A percentile compares a stretch with the other conserved stretches of the same genome.
Evolutionary conservation across 2,113 vertebrate species (phyloP).

Genomic region (Centropristis striata): DNA sequence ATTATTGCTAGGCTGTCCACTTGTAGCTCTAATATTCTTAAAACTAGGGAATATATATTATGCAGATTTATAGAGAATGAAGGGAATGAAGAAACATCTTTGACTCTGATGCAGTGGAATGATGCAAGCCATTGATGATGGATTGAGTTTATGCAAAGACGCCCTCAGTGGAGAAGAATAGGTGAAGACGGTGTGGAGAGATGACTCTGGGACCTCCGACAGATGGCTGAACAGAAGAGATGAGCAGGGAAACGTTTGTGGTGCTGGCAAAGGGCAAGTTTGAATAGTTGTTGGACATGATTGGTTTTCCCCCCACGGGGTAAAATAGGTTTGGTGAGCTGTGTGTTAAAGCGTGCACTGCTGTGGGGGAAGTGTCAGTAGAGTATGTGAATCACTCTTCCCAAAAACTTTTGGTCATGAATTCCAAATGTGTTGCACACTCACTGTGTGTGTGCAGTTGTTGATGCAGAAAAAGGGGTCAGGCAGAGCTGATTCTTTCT

Average conservation of each 20-base stretch:
- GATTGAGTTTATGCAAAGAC: constrained; percentile 16
- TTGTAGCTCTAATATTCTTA: background rate
- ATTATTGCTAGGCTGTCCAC: background rate
- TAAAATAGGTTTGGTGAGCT: constrained; percentile 44
- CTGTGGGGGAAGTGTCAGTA: constrained; percentile 35
- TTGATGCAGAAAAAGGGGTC: constrained; percentile 39
- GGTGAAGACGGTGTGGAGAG: constrained; percentile 31
- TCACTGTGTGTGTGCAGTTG: constrained; percentile 20
- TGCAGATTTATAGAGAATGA: background rate
- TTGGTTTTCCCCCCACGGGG: constrained; percentile 47
- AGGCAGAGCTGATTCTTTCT: constrained; percentile 33
- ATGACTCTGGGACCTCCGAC: constrained; percentile 42
- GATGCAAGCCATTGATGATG: constrained; percentile 28
- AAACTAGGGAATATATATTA: too few species aligned
- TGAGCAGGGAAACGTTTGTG: constrained; percentile 4
- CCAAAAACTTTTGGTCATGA: constrained; percentile 48
- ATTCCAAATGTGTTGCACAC: constrained; percentile 38
- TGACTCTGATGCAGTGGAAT: background rate
- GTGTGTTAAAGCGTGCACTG: constrained; percentile 35
- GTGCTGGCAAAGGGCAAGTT: constrained; percentile 24
- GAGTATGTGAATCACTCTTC: constrained; percentile 37
- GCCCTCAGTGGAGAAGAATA: constrained; percentile 10
- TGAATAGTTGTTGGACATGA: constrained; percentile 56
- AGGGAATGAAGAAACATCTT: background rate
- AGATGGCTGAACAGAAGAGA: constrained; percentile 37